Base-by-base conservation (phyloP, 1,140 invertebrate genomes). In the Drosophila teissieri region DNA sequence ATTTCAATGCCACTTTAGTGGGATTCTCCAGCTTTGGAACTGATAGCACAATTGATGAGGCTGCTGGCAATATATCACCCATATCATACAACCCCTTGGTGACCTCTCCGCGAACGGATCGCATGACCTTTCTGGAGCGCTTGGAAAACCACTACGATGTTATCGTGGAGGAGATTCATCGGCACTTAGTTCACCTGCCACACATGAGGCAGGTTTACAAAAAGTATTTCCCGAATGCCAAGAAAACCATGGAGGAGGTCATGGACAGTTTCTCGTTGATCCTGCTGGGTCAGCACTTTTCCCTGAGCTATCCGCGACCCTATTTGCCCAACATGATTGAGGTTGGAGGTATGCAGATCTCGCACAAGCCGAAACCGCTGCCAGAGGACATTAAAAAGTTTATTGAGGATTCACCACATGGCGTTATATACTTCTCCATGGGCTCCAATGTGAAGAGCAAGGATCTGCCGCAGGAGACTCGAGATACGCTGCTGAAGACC, bases 391-490 rank as follows among this genome's bases (percentile, higher is more conserved):
- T 94, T 1, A 89, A 94, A 80, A 80, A 93, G 56, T 93, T 94
- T 67, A 89, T 96, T 40, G 94, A 95, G 63, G 77, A 92, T 27
- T 92, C 94, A 0, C 78, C 78, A 0, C 61, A 94, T 2, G 95
- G 95, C 7, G 93, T 94, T 0, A 90, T 96, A 2, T 95, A 94
- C 42, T 94, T 95, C 54, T 95, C 93, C 53, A 92, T 95, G 34
- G 95, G 95, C 0, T 95, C 95, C 0, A 95, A 95, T 92, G 77
- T 95, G 0, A 93, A 93, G 70, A 93, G 93, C 64, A 92, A 93
- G 17, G 93, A 93, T 44, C 85, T 95, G 62, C 92, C 93, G 0
- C 31, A 73, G 10, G 92, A 94, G 3, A 94, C 93, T 19, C 82
- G 93, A 17, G 73, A 93, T 0, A 91, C 80, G 10, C 89, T 95